Percentiles rank a stretch among this genome's conserved stretches.
phyloP scores from a whole-genome alignment of 2,888 invertebrate genomes.

The Xylota segnis region DNA sequence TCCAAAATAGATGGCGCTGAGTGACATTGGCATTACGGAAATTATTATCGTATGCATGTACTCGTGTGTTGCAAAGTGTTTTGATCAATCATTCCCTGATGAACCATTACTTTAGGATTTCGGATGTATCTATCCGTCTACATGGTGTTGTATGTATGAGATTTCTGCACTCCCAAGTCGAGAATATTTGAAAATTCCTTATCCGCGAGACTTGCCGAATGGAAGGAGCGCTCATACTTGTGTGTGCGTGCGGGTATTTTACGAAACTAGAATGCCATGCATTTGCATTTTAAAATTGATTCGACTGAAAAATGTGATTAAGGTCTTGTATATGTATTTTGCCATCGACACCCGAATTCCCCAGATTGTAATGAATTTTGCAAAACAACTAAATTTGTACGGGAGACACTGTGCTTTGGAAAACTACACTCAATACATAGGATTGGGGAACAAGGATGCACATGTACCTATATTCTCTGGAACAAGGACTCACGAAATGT shows the following conservation, averaged over 20 bases:
- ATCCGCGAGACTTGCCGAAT: not conserved
- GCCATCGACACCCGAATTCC: too few species aligned
- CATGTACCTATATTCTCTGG: too few species aligned
- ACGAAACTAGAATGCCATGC: not conserved
- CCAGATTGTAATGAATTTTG: too few species aligned
- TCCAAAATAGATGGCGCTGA: too few species aligned
- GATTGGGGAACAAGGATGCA: too few species aligned
- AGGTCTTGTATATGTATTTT: too few species aligned
- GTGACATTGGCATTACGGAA: slow-evolving; percentile 39
- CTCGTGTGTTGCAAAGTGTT: slow-evolving; percentile 14
- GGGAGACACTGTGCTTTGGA: too few species aligned
- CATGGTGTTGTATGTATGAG: too few species aligned
- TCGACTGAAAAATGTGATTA: not conserved
- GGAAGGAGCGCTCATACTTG: not conserved
- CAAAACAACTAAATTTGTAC: too few species aligned
- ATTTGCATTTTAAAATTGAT: not conserved
- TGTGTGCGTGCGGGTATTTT: not conserved
- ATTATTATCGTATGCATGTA: slow-evolving; percentile 16
- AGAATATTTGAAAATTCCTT: not conserved
- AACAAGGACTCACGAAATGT: too few species aligned
- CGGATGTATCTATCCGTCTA: not conserved
- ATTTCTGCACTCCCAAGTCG: not conserved
- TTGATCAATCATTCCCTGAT: slow-evolving; percentile 62
- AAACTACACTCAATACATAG: too few species aligned
- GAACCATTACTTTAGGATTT: slow-evolving; percentile 34